Conservation (phyloP, 2,113 vertebrate species). For the Tupaia chinensis region DNA sequence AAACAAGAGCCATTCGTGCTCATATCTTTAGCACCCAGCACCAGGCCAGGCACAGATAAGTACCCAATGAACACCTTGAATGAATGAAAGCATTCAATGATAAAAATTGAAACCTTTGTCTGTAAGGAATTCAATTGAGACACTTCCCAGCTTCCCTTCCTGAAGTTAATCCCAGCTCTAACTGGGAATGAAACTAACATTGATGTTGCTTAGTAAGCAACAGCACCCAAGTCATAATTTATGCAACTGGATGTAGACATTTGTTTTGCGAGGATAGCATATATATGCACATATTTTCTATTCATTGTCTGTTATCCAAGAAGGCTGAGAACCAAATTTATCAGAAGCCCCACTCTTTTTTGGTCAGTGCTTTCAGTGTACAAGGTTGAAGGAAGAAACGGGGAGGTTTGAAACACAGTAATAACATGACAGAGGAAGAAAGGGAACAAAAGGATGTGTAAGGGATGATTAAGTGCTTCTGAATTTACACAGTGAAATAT, state of each 20-base stretch:
- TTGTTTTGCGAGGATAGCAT: slow-evolving; percentile 19
- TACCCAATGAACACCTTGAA: not conserved
- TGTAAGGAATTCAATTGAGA: slow-evolving; percentile 1
- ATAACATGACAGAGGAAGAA: slow-evolving; percentile 76
- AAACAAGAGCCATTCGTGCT: not conserved
- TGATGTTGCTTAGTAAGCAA: not conserved
- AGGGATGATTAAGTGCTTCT: slow-evolving; percentile 88
- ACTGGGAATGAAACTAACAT: not conserved
- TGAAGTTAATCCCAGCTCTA: not conserved
- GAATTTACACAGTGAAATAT: slow-evolving; percentile 88
- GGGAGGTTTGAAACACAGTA: slow-evolving; percentile 60
- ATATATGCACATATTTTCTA: not conserved
- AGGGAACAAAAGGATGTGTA: slow-evolving; percentile 78
- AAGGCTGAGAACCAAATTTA: not conserved
- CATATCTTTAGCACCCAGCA: not conserved
- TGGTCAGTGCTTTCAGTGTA: slow-evolving; percentile 14
- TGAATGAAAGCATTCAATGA: slow-evolving; percentile 12
- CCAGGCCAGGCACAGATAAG: not conserved
- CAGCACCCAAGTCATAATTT: not conserved
- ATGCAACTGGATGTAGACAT: not conserved
- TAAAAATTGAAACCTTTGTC: not conserved
- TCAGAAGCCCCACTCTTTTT: not conserved
- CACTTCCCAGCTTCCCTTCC: not conserved
- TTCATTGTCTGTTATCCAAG: not conserved
- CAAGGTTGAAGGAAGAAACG: not conserved